Base-by-base conservation (phyloP, 1,140 invertebrate species). In the Scylla paramamosain region DNA sequence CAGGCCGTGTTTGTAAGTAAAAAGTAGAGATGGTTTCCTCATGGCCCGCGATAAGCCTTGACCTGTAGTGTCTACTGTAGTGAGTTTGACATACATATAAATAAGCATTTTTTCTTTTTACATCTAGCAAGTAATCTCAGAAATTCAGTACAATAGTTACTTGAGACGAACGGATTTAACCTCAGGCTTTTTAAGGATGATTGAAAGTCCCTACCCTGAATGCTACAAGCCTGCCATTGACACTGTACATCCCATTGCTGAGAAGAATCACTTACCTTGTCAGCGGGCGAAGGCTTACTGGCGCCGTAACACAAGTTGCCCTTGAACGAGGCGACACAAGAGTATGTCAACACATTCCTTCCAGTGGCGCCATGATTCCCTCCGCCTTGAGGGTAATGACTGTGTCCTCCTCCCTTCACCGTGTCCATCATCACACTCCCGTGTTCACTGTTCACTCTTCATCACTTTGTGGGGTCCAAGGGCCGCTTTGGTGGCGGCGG, bases 381-480 rank as follows among this genome's bases (percentile, higher is more conserved):
- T 52, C 88, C 46, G 59, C 59, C 20, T 67, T 25, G 67, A 77
- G 67, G 67, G n/a, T n/a, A n/a, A 77, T n/a, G 25, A n/a, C 20
- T n/a, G 25, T n/a, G 67, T 77, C 67, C 67, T 77, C 39, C 32
- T 89, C 87, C 48, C 25, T 46, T 77, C 77, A 92, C 59, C 14
- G 14, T 28, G 32, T 46, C 83, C 32, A 84, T 93, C 77, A 93
- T 84, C 31, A 29, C 16, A 93, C 39, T 93, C 92, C 39, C 67
- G 28, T 25, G 82, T 83, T 77, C 92, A 93, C 92, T 93, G 92
- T 93, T 93, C 92, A 93, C 92, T 93, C 82, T 28, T 84, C 39
- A 32, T 59, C 67, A 39, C 77, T 59, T 82, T 83, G 25, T 39
- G 67, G 48, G 20, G 59, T 16, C 29, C 29, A 20, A 39, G 91